Conservation (phyloP, 2,888 invertebrate species). For the Hetaerina titia region DNA sequence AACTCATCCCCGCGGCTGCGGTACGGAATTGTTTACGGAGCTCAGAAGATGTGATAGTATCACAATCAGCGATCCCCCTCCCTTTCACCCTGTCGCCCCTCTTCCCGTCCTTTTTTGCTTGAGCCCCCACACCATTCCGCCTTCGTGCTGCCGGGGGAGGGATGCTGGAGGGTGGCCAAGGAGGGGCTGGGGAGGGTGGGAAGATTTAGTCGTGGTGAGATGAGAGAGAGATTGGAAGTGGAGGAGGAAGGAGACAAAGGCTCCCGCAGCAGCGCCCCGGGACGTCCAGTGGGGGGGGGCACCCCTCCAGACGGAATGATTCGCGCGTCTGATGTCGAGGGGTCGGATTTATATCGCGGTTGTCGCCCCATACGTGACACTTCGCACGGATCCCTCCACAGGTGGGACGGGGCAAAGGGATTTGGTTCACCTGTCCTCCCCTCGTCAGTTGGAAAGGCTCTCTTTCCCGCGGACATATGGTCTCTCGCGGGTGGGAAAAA, state of each 20-base stretch:
- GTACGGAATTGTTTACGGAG: neutral
- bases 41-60: neutral
- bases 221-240: neutral
- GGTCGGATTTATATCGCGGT: neutral
- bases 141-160: neutral
- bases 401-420: neutral
- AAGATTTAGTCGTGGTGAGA: neutral
- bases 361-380: neutral
- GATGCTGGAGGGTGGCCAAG: neutral
- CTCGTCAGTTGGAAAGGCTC: neutral
- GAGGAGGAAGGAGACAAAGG: neutral
- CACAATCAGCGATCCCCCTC: neutral
- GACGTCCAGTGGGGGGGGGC: neutral
- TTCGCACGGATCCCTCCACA: neutral
- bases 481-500: neutral
- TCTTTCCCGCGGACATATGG: neutral
- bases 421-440: neutral
- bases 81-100: too few relatives aligned
- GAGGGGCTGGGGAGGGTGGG: neutral
- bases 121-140: neutral
- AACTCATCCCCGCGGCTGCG: neutral
- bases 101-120: neutral
- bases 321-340: neutral
- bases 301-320: neutral
- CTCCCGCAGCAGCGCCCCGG: neutral